Evolutionary conservation across 1,140 invertebrate species (phyloP).

Genomic region (Hyles vespertilio): DNA sequence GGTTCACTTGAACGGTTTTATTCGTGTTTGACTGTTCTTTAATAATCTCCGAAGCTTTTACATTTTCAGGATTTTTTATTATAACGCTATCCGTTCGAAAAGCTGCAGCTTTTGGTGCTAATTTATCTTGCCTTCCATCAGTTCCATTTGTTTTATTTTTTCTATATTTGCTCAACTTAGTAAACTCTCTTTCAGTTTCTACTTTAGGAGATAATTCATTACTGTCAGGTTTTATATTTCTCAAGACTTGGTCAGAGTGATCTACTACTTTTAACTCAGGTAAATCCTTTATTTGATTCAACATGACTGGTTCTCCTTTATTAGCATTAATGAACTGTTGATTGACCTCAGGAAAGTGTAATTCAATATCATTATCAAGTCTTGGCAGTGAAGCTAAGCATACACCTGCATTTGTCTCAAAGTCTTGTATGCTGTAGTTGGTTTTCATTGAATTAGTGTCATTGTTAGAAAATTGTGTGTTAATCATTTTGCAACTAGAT

Average conservation of each 20-base stretch:
- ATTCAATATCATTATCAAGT: conserved; percentile 66
- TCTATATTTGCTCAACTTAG: conserved; percentile 63
- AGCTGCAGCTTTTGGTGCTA: conserved; percentile 20
- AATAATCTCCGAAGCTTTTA: conserved; percentile 31
- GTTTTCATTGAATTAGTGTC: conserved; percentile 38
- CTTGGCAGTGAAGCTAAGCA: conserved; percentile 63
- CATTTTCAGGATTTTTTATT: conserved; percentile 69
- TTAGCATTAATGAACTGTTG: conserved; percentile 70
- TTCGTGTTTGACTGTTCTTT: conserved; percentile 2
- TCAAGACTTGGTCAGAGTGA: conserved; percentile 17
- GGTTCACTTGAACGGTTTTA: not conserved
- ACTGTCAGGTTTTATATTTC: not conserved
- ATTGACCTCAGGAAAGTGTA: conserved; percentile 69
- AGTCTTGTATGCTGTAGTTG: conserved; percentile 54
- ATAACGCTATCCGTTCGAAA: conserved; percentile 64
- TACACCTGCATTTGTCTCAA: conserved; percentile 59
- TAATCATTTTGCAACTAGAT: conserved; percentile 55
- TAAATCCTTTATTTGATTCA: conserved; percentile 26
- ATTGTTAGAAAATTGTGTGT: conserved; percentile 37
- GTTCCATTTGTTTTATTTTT: conserved; percentile 42
- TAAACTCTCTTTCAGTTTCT: conserved; percentile 44
- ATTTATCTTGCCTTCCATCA: conserved; percentile 23
- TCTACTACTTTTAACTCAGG: conserved; percentile 24
- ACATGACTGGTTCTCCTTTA: conserved; percentile 41
- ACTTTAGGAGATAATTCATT: conserved; percentile 17